Evolutionary conservation across 2,113 vertebrate genomes (phyloP).

Genomic region (Hypanus sabinus): DNA sequence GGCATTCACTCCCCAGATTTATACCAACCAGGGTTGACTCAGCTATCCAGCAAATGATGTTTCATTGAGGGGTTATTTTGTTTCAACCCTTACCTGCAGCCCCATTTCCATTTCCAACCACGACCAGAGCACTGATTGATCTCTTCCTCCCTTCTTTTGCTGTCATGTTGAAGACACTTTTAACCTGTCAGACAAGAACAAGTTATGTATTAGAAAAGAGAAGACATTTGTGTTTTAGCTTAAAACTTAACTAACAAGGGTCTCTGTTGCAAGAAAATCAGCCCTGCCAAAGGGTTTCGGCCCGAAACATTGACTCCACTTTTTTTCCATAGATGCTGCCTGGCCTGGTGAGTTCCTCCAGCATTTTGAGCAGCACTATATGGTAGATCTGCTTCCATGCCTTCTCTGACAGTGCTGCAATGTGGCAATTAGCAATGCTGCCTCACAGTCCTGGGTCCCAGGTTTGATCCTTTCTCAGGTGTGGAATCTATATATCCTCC

Average conservation of each 20-base stretch:
- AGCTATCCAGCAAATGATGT: neutral
- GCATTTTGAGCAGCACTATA: neutral
- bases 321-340: no score
- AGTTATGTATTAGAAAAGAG: neutral
- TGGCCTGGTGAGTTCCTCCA: no score
- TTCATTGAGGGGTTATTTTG: neutral
- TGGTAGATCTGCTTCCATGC: neutral
- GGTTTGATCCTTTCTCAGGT: no score
- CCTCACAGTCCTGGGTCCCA: no score
- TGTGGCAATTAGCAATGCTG: no score
- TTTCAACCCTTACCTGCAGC: constrained; percentile 65
- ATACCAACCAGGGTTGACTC: no score
- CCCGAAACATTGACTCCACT: no score
- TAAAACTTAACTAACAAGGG: neutral
- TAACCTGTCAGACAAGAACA: constrained; percentile 61
- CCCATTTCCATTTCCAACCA: constrained; percentile 81
- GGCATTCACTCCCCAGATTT: no score
- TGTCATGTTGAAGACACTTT: constrained; percentile 89
- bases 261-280: neutral
- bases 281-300: no score
- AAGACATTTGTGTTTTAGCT: neutral
- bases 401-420: no score
- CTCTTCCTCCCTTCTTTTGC: constrained; percentile 87
- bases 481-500: no score
- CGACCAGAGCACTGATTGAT: constrained; percentile 77